These are phyloP conservation scores for Drosophila austrosaltans DNA, from an alignment of 2,888 invertebrate genomes.

Conservation along the genomic window DNA sequence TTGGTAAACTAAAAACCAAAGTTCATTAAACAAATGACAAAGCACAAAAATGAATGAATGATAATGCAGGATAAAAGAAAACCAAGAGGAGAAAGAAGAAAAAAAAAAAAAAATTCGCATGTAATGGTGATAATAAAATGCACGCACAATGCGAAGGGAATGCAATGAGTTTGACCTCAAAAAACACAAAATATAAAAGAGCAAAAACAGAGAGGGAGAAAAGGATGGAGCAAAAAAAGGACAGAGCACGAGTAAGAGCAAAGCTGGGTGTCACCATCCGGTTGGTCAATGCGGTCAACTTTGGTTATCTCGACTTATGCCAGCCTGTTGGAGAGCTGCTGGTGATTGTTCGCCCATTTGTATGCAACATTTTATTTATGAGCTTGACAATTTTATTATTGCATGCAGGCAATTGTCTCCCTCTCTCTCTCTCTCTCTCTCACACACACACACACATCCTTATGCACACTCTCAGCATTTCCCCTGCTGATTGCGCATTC, in stretches of 20 bases:
- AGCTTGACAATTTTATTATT: slow-evolving; percentile 55
- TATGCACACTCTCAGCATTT: slow-evolving; percentile 15
- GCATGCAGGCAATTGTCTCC: slow-evolving; percentile 28
- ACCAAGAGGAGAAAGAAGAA: slow-evolving; percentile 1
- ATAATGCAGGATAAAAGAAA: not conserved
- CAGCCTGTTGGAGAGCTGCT: slow-evolving; percentile 12
- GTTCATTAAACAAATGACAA: slow-evolving; percentile 45
- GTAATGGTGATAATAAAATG: slow-evolving; percentile 34
- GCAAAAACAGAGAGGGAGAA: not conserved
- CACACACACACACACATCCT: slow-evolving; percentile 21
- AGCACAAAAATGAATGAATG: slow-evolving; percentile 5
- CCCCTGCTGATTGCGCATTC: slow-evolving; percentile 61
- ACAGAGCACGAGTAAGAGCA: slow-evolving; percentile 17
- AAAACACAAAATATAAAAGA: slow-evolving; percentile 4
- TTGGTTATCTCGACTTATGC: slow-evolving; percentile 46
- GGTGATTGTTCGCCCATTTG: slow-evolving; percentile 31
- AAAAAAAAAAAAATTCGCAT: slow-evolving; percentile 7
- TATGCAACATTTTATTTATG: slow-evolving; percentile 59
- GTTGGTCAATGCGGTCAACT: slow-evolving; percentile 52
- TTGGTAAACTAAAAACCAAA: slow-evolving; percentile 26
- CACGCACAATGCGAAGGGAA: slow-evolving; percentile 35
- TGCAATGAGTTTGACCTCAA: slow-evolving; percentile 42
- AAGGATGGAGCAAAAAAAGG: not conserved
- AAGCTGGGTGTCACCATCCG: slow-evolving; percentile 4
- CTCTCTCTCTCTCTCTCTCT: not conserved